Evolutionary conservation across 2,113 vertebrate species (phyloP).

Genomic region (Acrocephalus arundinaceus): DNA sequence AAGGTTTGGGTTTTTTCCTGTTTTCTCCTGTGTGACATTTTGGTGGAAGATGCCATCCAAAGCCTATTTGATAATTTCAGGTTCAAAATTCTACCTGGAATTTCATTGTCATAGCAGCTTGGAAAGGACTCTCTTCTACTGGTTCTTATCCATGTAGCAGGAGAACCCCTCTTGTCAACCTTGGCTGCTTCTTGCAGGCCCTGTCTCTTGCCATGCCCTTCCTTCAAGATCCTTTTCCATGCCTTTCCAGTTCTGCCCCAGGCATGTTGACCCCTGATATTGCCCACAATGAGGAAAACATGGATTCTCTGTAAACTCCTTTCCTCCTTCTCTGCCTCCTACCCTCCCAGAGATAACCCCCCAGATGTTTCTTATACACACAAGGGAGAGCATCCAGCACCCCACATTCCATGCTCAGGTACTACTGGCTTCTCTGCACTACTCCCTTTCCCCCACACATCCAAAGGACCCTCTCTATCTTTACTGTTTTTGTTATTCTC

Average conservation of each 20-base stretch:
- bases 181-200: background rate
- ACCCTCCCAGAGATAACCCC: background rate
- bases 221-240: background rate
- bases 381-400: background rate
- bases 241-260: background rate
- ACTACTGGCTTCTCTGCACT: background rate
- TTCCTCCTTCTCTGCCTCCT: background rate
- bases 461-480: background rate
- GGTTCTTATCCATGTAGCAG: background rate
- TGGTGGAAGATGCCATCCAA: background rate
- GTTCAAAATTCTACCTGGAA: background rate
- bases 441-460: background rate
- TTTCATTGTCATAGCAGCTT: background rate
- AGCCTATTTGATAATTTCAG: background rate
- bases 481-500: background rate
- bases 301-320: background rate
- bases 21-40: background rate
- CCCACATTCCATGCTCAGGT: background rate
- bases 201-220: background rate
- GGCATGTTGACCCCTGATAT: background rate
- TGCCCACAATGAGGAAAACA: background rate
- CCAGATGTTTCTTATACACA: background rate
- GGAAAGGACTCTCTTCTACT: background rate
- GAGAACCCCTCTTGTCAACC: background rate
- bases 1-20: background rate